Percentiles rank a stretch among this genome's conserved stretches.
Evolutionary conservation across 2,888 invertebrate genomes (phyloP).

Genomic region (Neocrepidodera transversa): DNA sequence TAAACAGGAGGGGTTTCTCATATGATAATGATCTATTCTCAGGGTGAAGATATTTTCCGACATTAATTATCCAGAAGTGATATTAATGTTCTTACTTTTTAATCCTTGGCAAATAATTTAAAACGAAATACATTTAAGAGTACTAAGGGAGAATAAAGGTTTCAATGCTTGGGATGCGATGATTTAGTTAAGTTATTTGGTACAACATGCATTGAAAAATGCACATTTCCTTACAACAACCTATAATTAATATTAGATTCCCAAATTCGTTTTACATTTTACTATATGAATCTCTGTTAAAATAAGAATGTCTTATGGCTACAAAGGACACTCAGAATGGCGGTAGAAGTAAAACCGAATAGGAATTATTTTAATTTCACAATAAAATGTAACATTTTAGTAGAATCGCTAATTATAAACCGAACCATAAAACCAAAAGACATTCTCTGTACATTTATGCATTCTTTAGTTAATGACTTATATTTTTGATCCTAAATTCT

Average conservation of each 20-base stretch:
- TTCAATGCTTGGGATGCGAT: constrained; percentile 6
- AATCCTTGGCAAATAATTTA: neutral
- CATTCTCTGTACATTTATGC: constrained; percentile 7
- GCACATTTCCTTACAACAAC: constrained; percentile 1
- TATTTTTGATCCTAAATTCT: neutral
- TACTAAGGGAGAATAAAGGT: neutral
- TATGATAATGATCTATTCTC: too few relatives aligned
- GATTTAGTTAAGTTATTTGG: neutral
- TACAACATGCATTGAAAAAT: constrained; percentile 21
- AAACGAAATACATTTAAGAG: neutral
- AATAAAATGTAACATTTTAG: too few relatives aligned
- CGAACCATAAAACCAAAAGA: constrained; percentile 4
- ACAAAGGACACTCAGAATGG: too few relatives aligned
- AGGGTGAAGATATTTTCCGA: too few relatives aligned
- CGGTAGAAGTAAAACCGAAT: too few relatives aligned
- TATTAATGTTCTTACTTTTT: neutral
- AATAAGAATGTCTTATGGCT: constrained; percentile 1
- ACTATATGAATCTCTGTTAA: neutral
- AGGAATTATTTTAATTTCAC: too few relatives aligned
- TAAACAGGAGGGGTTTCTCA: too few relatives aligned
- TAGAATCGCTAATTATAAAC: too few relatives aligned
- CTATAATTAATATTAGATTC: neutral
- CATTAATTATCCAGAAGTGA: neutral
- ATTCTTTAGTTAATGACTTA: neutral
- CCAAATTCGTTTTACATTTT: neutral